Evolutionary conservation across 2,797 vertebrate species (phyloP), one percentile per base, ranked within the genome.

Genomic region (Erethizon dorsatum): DNA sequence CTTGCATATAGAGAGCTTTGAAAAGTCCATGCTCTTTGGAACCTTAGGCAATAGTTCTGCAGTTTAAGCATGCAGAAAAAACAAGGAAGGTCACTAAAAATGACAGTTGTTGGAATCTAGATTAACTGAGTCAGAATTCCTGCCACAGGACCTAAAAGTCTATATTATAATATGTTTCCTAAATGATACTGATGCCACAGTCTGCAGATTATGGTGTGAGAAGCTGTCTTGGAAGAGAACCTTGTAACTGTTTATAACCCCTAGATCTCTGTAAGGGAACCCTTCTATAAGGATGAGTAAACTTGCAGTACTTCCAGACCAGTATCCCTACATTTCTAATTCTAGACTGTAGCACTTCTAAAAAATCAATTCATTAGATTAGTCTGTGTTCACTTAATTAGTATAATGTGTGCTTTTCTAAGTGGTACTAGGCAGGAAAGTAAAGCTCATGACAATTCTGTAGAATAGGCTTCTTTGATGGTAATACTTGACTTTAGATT

Each of bases 121-220:
- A 85, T 54, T 56, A 91, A 86, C 22, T 65, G 61, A 95, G 79
- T 87, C n/a, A 84, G 31, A 83, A 78, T 83, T 90, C n/a, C 82
- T 75, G 37, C 31, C 65, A 26, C 2, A 24, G 4, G 17, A 1
- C 59, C 37, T 73, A 61, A 91, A 91, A 86, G 9, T 54, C 11
- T 52, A 14, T 22, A n/a, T 83, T 59, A 22, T 56, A 83, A 84
- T 17, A 75, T 88, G 37, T 12, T 88, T 89, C 63, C 18, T 59
- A 79, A 75, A 75, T 86, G n/a, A 91, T 2, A 77, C 13, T 26
- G 9, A 95, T 56, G 2, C 78, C 45, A 50, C 17, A 13, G 5
- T 56, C 69, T 91, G 8, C 1, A 59, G 47, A 52, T 50, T 26
- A 45, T 65, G 3, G 18, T 47, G 41, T 57, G 45, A 88, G 94